Evolutionary conservation across 1,140 invertebrate species (phyloP), one percentile per base, ranked within the genome.

Genomic region (Zaprionus capensis): DNA sequence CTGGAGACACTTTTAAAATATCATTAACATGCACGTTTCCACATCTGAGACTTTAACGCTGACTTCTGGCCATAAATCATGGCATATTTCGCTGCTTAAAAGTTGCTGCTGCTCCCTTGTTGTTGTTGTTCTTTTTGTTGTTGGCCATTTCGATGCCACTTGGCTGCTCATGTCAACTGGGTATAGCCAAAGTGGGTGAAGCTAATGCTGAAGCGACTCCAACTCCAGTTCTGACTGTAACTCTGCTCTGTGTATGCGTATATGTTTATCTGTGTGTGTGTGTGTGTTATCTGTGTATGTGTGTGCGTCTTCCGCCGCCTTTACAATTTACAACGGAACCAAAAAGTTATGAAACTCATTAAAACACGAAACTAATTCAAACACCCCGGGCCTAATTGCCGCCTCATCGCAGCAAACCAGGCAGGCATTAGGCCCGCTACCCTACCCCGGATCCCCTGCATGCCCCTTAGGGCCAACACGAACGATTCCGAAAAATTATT

Each of bases 331-430:
- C 85, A 88, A 90, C 85, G 84, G 84, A 88, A 90, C 84, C 84
- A 88, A 90, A 88, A 88, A 88, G 84, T 88, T 88, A 88, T 88
- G 84, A 88, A 88, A 88, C 84, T 88, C 84, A 88, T 88, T 88
- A 88, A 88, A 88, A 88, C 85, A 88, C 84, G 84, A 90, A 88
- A 88, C 84, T 88, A 88, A 88, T 88, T 88, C 85, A 88, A 88
- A 88, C 84, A 84, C 84, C 85, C 85, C 81, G 81, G 84, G 84
- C 85, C 84, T 88, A 88, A 88, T 88, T 88, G 84, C 84, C 85
- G 88, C 80, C 84, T 78, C 78, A 80, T 71, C 83, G 78, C 73
- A 67, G 53, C 68, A 77, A 64, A 59, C 57, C 61, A 64, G 57
- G 63, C 71, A 78, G 66, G 75, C 66, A 59, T 62, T 67, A 66